A percentile compares a stretch with the other conserved stretches of the same genome.
These are phyloP conservation scores for Idris sp. DNA, from an alignment of 1,140 invertebrate genomes.

Conservation along the genomic window DNA sequence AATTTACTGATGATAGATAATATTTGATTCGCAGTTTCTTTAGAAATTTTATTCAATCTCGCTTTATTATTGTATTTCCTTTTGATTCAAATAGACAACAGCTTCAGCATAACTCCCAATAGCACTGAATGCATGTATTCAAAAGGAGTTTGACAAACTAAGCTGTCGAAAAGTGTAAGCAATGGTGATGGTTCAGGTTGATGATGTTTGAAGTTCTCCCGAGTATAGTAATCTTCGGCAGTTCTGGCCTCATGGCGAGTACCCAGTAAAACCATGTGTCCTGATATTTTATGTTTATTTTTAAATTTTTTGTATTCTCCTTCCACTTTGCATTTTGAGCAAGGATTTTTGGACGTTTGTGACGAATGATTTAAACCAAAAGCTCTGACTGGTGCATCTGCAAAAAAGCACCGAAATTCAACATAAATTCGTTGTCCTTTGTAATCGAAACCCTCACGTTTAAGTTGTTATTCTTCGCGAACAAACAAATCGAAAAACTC, in stretches of 20 bases:
- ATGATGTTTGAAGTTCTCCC: neutral
- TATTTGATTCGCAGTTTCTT: neutral
- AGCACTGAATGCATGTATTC: neutral
- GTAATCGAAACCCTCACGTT: neutral
- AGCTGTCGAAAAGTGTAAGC: neutral
- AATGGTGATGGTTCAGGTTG: neutral
- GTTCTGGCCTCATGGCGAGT: neutral
- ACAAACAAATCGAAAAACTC: constrained; percentile 3
- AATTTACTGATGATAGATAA: neutral
- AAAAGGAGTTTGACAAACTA: constrained; percentile 1
- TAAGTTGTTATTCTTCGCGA: neutral
- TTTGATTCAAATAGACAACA: neutral
- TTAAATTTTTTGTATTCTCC: neutral
- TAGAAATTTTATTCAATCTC: neutral
- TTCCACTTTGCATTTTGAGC: constrained; percentile 7
- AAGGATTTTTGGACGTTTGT: neutral
- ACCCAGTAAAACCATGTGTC: neutral
- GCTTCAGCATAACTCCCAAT: constrained; percentile 4
- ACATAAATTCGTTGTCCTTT: neutral
- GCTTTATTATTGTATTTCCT: neutral
- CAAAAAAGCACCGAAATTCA: constrained; percentile 3
- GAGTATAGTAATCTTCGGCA: neutral
- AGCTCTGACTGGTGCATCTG: constrained; percentile 10
- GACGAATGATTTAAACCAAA: constrained; percentile 2
- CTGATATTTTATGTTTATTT: neutral